A percentile compares a stretch with the other conserved stretches of the same genome.
phyloP scores from a whole-genome alignment of 2,888 invertebrate species.

The Lampropteryx suffumata region DNA sequence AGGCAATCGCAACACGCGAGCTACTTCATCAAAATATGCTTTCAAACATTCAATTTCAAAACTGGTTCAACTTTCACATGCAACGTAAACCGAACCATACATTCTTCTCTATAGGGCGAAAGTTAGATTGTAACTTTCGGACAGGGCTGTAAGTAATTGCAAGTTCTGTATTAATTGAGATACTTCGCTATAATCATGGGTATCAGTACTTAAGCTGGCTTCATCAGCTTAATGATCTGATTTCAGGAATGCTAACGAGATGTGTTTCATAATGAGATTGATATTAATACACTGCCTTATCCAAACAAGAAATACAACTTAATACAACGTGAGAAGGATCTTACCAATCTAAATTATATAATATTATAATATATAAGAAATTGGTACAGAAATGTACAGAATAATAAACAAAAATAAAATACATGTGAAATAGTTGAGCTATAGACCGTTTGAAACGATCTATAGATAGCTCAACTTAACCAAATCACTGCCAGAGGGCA shows the following conservation, averaged over 20 bases:
- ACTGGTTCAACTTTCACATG: conserved; percentile 34
- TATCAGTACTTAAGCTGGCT: conserved; percentile 59
- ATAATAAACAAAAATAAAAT: too few relatives aligned
- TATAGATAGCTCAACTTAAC: too few relatives aligned
- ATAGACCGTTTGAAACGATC: too few relatives aligned
- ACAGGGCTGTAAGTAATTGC: conserved; percentile 39
- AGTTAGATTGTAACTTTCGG: background rate
- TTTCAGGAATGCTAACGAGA: conserved; percentile 44
- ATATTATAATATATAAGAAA: too few relatives aligned
- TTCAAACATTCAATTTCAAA: conserved; percentile 52
- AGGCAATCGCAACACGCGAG: conserved; percentile 43
- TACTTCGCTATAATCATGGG: conserved; percentile 58
- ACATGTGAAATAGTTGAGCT: too few relatives aligned
- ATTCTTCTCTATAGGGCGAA: background rate
- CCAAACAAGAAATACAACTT: too few relatives aligned
- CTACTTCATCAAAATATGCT: conserved; percentile 50
- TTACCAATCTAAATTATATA: too few relatives aligned
- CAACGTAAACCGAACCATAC: conserved; percentile 29
- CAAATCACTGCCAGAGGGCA: too few relatives aligned
- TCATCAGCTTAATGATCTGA: conserved; percentile 64
- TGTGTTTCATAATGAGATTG: conserved; percentile 28
- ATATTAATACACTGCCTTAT: too few relatives aligned
- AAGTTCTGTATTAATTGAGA: conserved; percentile 59
- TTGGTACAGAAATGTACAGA: too few relatives aligned
- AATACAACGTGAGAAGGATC: too few relatives aligned